These are phyloP conservation scores for Rhadina sibilatrix DNA, from an alignment of 2,113 vertebrate genomes.

Conservation along the genomic window DNA sequence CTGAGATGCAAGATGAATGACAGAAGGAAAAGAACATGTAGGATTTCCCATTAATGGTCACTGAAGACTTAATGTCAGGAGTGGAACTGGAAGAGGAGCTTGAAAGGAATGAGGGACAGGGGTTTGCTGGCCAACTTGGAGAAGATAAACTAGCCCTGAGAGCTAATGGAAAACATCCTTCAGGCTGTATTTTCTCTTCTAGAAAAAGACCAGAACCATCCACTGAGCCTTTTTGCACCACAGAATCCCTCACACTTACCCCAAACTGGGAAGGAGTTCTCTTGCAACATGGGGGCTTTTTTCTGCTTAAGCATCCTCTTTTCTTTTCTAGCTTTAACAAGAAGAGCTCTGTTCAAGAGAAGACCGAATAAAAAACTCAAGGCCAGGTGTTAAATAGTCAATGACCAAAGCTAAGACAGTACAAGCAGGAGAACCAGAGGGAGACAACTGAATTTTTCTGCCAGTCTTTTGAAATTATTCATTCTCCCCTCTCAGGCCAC, in stretches of 20 bases:
- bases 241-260: background rate
- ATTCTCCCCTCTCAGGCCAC: background rate
- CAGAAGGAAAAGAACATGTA: background rate
- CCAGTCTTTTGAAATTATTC: background rate
- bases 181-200: background rate
- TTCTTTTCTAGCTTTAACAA: background rate
- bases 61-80: background rate
- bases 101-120: background rate
- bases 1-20: background rate
- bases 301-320: background rate
- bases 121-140: background rate
- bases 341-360: background rate
- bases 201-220: background rate
- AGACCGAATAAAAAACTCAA: background rate
- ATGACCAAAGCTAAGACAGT: background rate
- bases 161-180: background rate
- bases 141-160: background rate
- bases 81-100: background rate
- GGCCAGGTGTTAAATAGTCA: background rate
- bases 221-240: background rate
- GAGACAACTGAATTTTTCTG: background rate
- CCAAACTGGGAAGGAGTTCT: background rate
- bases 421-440: background rate
- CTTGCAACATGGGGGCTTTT: background rate
- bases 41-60: background rate